Conservation (phyloP, 2,797 vertebrate species). For the Anas bernieri region DNA sequence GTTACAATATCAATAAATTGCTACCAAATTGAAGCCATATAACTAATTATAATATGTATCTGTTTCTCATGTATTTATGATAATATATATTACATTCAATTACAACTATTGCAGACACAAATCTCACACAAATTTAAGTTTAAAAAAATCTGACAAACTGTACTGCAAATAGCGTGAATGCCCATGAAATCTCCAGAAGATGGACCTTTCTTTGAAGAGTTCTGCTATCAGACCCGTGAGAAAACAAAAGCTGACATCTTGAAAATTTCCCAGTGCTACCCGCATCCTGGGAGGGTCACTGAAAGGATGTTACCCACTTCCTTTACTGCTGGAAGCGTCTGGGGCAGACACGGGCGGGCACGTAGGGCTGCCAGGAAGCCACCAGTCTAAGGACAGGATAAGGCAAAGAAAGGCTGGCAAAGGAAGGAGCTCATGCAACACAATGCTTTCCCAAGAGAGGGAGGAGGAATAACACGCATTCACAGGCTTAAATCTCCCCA, state of each 20-base stretch:
- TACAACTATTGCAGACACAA: not conserved
- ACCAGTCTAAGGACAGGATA: conserved; percentile 5
- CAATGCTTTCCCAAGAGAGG: not conserved
- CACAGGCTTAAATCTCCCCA: not conserved
- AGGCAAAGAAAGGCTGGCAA: conserved; percentile 37
- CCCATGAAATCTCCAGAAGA: not conserved
- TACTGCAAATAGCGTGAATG: not conserved
- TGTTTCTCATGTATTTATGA: not conserved
- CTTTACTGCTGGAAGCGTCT: not conserved
- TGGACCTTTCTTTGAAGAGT: not conserved
- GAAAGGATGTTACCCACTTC: conserved; percentile 56
- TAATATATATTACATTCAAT: not conserved
- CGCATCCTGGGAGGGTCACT: conserved; percentile 43
- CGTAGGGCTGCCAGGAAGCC: not conserved
- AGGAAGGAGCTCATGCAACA: not conserved
- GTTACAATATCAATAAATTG: not conserved
- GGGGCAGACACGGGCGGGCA: not conserved
- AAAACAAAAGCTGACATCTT: conserved; percentile 36
- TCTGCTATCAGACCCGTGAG: not conserved
- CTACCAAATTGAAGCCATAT: not conserved
- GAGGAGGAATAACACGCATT: fast-evolving
- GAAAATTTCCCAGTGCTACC: conserved; percentile 17
- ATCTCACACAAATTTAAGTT: not conserved
- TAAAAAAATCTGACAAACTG: too few species aligned
- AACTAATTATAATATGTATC: not conserved